Percentiles rank a stretch among this genome's conserved stretches.
Conservation (phyloP, 2,113 vertebrate genomes). For the Mungos mungo region DNA sequence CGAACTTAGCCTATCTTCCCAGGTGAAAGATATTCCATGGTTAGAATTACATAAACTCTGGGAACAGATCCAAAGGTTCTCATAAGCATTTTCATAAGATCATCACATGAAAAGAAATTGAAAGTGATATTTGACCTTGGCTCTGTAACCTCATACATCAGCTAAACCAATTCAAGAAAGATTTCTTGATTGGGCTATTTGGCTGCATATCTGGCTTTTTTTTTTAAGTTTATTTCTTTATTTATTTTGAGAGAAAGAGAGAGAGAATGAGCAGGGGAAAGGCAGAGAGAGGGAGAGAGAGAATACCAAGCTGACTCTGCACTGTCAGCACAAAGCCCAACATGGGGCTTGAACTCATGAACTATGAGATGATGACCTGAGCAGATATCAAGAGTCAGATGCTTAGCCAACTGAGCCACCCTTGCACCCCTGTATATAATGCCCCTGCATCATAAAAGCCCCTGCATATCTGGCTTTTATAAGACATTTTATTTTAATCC, state of each 20-base stretch:
- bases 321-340: too few relatives aligned
- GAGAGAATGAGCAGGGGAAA: too few relatives aligned
- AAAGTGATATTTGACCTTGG: conserved; percentile 60
- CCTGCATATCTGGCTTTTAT: conserved; percentile 42
- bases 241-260: too few relatives aligned
- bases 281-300: too few relatives aligned
- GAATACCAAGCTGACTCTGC: too few relatives aligned
- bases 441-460: too few relatives aligned
- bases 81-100: conserved; percentile 39
- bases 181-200: conserved; percentile 30
- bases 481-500: conserved; percentile 51
- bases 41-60: conserved; percentile 39
- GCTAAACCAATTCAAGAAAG: conserved; percentile 27
- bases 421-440: too few relatives aligned
- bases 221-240: too few relatives aligned
- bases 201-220: conserved; percentile 19
- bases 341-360: too few relatives aligned
- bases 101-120: conserved; percentile 41
- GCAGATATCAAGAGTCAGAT: too few relatives aligned
- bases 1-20: conserved; percentile 33
- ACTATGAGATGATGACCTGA: too few relatives aligned
- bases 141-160: conserved; percentile 32
- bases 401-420: too few relatives aligned
- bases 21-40: background rate
- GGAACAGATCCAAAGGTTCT: conserved; percentile 52